Conservation (phyloP, 1,140 invertebrate species). For the Trichonephila inaurata region DNA sequence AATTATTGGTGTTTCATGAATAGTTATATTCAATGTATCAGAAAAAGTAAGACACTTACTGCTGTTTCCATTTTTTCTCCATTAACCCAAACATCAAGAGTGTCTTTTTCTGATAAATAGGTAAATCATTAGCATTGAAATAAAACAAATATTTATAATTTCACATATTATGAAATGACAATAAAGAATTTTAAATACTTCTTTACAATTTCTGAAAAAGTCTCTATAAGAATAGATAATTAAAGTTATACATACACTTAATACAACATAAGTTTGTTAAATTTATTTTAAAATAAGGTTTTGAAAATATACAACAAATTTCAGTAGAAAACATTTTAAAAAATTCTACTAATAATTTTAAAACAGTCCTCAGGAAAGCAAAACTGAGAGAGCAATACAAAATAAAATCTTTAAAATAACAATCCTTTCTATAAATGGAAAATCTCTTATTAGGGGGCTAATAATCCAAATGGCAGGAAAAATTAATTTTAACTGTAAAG, state of each 20-base stretch:
- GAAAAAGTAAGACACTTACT: slow-evolving; percentile 79
- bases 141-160: neutral
- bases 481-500: too few species aligned
- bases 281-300: neutral
- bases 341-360: too few species aligned
- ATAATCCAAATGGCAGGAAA: too few species aligned
- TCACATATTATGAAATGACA: neutral
- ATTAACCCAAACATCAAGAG: slow-evolving; percentile 89
- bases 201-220: neutral
- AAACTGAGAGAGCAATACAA: too few species aligned
- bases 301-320: neutral
- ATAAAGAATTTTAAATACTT: neutral
- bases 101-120: slow-evolving; percentile 86
- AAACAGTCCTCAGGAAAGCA: too few species aligned
- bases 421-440: too few species aligned
- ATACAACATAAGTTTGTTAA: neutral
- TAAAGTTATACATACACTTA: neutral
- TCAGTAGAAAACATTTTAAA: too few species aligned
- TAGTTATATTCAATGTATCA: too few species aligned
- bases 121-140: neutral
- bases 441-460: too few species aligned
- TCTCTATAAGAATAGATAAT: neutral
- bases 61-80: slow-evolving; percentile 86
- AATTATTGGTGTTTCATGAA: neutral
- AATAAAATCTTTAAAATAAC: too few species aligned